Evolutionary conservation across 2,797 vertebrate species (phyloP).

Genomic region (Schizopygopsis malacanthus): DNA sequence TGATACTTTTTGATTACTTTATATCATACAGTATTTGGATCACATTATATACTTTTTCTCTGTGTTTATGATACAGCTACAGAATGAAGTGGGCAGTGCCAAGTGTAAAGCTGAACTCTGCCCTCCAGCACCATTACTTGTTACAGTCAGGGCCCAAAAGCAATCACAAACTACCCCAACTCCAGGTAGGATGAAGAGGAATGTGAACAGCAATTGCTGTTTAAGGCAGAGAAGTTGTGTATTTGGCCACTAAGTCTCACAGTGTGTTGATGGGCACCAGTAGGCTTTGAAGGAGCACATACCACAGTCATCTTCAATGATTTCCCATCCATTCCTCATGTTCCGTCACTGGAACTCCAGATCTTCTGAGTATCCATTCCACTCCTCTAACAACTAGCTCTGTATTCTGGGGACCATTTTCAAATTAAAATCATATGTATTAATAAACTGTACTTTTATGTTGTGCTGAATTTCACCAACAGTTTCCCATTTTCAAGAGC

Average conservation of each 20-base stretch:
- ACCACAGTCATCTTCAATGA: constrained; percentile 63
- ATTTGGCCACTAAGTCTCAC: not conserved
- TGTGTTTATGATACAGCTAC: constrained; percentile 74
- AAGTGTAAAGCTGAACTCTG: constrained; percentile 87
- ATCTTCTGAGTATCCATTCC: constrained; percentile 36
- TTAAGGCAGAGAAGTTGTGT: constrained; percentile 38
- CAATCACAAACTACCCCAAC: constrained; percentile 82
- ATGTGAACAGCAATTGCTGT: constrained; percentile 55
- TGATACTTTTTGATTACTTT: not conserved
- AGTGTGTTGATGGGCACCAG: not conserved
- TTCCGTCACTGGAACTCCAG: constrained; percentile 27
- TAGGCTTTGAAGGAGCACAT: constrained; percentile 68
- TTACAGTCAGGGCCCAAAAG: constrained; percentile 71
- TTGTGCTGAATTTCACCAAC: constrained; percentile 39
- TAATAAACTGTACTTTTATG: constrained; percentile 61
- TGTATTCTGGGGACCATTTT: not conserved
- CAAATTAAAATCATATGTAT: constrained; percentile 49
- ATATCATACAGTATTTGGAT: not conserved
- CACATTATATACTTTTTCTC: not conserved
- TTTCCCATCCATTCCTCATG: not conserved
- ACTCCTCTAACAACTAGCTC: constrained; percentile 41
- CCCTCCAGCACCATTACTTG: constrained; percentile 72
- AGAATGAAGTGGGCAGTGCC: constrained; percentile 88
- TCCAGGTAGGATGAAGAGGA: constrained; percentile 85
- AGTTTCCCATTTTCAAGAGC: constrained; percentile 41